Percentiles rank a stretch among this genome's conserved stretches.
Conservation (phyloP, 2,888 invertebrate species). For the Apoda limacodes region DNA sequence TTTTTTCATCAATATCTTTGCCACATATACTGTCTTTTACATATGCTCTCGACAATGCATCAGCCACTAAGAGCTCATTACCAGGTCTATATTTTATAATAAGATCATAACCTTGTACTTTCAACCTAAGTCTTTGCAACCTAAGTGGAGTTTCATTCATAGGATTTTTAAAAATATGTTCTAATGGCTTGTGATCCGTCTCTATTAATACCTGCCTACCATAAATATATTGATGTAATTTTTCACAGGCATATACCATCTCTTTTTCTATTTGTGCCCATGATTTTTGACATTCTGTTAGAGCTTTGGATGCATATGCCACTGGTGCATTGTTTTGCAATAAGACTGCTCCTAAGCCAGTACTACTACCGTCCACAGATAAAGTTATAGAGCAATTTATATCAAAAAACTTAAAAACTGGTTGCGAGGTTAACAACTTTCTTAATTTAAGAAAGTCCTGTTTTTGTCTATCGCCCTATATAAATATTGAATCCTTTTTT, state of each 20-base stretch:
- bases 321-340: slow-evolving; percentile 10
- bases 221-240: slow-evolving; percentile 15
- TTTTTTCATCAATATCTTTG: slow-evolving; percentile 8
- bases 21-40: slow-evolving; percentile 10
- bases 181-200: slow-evolving; percentile 19
- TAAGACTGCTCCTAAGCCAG: slow-evolving; percentile 10
- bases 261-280: too few species aligned
- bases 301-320: slow-evolving; percentile 15
- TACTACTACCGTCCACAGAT: slow-evolving; percentile 9
- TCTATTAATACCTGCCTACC: slow-evolving; percentile 16
- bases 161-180: slow-evolving; percentile 15
- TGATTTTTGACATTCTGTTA: too few species aligned
- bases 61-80: slow-evolving; percentile 16
- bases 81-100: slow-evolving; percentile 14
- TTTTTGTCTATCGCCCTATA: slow-evolving; percentile 9
- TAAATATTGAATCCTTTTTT: slow-evolving; percentile 9
- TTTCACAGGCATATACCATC: too few species aligned
- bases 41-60: slow-evolving; percentile 12
- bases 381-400: slow-evolving; percentile 4
- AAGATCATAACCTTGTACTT: slow-evolving; percentile 14
- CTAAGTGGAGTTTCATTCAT: slow-evolving; percentile 12
- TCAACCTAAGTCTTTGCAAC: slow-evolving; percentile 14
- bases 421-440: slow-evolving; percentile 6
- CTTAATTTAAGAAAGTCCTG: slow-evolving; percentile 9
- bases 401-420: slow-evolving; percentile 10